phyloP scores from a whole-genome alignment of 1,140 invertebrate species.

The Hesperophylax magnus region DNA sequence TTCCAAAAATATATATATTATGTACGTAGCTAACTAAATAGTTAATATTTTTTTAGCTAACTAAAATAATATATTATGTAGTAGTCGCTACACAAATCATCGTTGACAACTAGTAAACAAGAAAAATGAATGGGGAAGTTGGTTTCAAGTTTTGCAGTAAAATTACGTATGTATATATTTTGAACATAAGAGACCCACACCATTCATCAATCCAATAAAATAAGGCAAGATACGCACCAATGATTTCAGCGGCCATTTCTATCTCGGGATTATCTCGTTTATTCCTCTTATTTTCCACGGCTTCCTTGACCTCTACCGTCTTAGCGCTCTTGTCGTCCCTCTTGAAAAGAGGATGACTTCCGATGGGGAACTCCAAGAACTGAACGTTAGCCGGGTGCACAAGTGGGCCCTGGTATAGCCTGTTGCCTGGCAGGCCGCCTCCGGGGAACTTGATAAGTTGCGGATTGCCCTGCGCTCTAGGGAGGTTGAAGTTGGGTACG shows the following conservation, averaged over 20 bases:
- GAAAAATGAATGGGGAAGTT: no score
- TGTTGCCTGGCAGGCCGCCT: slow-evolving; percentile 58
- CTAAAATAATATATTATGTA: no score
- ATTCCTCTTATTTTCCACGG: slow-evolving; percentile 61
- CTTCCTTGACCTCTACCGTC: slow-evolving; percentile 37
- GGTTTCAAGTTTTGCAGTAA: no score
- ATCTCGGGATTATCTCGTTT: slow-evolving; percentile 70
- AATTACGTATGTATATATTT: no score
- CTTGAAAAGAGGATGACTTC: slow-evolving; percentile 71
- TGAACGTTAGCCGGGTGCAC: slow-evolving; percentile 72
- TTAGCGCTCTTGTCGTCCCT: slow-evolving; percentile 58
- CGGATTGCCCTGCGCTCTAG: slow-evolving; percentile 17
- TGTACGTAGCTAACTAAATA: no score
- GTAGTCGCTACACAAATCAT: no score
- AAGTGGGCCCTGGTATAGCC: slow-evolving; percentile 64
- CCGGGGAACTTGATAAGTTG: slow-evolving; percentile 19
- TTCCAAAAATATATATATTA: no score
- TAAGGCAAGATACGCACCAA: background rate
- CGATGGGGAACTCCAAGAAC: slow-evolving; percentile 71
- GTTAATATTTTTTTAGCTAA: no score
- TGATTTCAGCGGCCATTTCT: slow-evolving; percentile 9
- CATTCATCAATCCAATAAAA: no score
- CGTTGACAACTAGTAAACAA: no score
- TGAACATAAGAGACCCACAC: no score
- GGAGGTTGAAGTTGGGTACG: background rate